Conservation (phyloP, 2,113 vertebrate species). For the Hyperopisus bebe region DNA sequence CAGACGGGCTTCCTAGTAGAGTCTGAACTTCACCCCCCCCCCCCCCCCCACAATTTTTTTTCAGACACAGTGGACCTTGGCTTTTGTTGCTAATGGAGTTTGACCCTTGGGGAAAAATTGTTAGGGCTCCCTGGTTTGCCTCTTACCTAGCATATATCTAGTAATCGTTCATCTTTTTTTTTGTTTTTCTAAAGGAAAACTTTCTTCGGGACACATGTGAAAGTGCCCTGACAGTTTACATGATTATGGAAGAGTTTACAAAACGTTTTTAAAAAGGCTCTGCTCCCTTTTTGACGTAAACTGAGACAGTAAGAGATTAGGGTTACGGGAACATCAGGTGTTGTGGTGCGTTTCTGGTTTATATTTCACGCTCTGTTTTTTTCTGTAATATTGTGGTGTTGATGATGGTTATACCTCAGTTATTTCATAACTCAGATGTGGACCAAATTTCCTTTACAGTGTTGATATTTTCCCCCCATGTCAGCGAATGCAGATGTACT, state of each 20-base stretch:
- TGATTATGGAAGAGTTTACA: not conserved
- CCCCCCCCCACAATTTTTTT: not conserved
- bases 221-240: not conserved
- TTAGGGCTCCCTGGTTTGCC: not conserved
- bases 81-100: not conserved
- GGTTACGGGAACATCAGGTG: not conserved
- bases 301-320: not conserved
- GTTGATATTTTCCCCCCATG: conserved; percentile 3
- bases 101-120: not conserved
- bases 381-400: not conserved
- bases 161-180: not conserved
- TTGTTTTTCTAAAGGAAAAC: not conserved
- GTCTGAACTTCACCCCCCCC: too few relatives aligned
- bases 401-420: not conserved
- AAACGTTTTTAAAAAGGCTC: not conserved
- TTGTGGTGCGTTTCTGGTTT: not conserved
- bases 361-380: not conserved
- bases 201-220: not conserved
- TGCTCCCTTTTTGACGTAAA: not conserved
- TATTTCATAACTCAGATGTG: not conserved
- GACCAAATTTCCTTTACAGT: not conserved
- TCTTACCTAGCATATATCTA: not conserved
- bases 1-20: not conserved
- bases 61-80: not conserved
- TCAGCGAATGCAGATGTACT: not conserved